Evolutionary conservation across 2,888 invertebrate species (phyloP).

Genomic region (Pachycephus smyrnensis): DNA sequence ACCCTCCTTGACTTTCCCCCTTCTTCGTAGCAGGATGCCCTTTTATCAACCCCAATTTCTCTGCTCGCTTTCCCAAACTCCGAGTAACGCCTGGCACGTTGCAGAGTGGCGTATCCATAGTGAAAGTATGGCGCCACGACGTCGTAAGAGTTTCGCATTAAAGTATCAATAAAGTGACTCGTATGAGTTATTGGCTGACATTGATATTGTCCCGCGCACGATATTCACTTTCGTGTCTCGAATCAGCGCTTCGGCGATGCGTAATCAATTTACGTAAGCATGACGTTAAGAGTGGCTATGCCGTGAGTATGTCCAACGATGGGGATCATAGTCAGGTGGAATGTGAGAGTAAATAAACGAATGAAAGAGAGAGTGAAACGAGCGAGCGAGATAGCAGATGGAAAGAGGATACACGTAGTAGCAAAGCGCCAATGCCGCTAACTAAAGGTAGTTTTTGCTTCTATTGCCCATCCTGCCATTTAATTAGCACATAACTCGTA

Average conservation of each 20-base stretch:
- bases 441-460: not conserved
- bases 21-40: not conserved
- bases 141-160: not conserved
- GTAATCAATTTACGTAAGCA: not conserved
- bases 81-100: not conserved
- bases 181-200: not conserved
- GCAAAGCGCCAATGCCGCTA: not conserved
- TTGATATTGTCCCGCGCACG: not conserved
- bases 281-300: not conserved
- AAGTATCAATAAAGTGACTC: not conserved
- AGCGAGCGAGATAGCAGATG: not conserved
- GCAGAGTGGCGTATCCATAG: not conserved
- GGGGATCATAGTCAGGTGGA: not conserved
- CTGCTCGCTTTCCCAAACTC: not conserved
- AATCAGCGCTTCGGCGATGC: not conserved
- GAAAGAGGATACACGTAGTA: not conserved
- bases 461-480: conserved; percentile 22
- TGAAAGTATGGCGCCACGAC: not conserved
- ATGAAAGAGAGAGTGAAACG: not conserved
- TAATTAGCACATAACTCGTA: conserved; percentile 36
- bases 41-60: not conserved
- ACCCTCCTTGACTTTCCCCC: not conserved
- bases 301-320: not conserved
- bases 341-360: not conserved
- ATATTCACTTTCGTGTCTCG: not conserved